A percentile compares a stretch with the other conserved stretches of the same genome.
Conservation (phyloP, 2,888 invertebrate species). For the Nomada flava region DNA sequence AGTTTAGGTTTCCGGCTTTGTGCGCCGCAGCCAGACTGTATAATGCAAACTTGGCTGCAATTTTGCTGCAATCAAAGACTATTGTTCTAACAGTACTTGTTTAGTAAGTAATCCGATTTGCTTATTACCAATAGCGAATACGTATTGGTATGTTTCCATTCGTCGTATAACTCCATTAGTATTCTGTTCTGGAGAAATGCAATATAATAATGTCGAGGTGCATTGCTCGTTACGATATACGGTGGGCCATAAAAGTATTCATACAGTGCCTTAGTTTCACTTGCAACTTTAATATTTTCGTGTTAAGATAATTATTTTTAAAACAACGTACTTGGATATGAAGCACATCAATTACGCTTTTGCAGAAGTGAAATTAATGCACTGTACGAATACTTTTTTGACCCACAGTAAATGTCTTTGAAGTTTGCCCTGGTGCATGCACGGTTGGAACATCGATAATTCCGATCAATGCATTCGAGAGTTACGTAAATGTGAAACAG, state of each 20-base stretch:
- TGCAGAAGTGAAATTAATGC: no score
- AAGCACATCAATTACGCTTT: no score
- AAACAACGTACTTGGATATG: no score
- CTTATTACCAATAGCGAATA: not conserved
- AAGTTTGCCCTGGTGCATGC: not conserved
- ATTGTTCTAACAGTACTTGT: not conserved
- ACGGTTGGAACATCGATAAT: slow-evolving; percentile 54
- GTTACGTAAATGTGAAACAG: slow-evolving; percentile 63
- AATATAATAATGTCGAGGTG: not conserved
- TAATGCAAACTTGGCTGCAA: not conserved
- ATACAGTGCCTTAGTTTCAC: no score
- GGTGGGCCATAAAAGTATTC: no score
- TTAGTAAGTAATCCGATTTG: not conserved
- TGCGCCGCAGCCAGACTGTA: not conserved
- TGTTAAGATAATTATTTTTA: no score
- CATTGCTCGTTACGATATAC: not conserved
- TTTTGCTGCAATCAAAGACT: not conserved
- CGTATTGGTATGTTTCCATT: not conserved
- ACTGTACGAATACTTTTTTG: no score
- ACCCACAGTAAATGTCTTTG: slow-evolving; percentile 10
- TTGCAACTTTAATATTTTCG: no score
- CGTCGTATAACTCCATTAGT: no score
- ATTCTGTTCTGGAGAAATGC: not conserved
- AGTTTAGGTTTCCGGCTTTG: not conserved
- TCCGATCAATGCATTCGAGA: slow-evolving; percentile 33